Conservation (phyloP, 2,888 invertebrate genomes). For the Phymatocera aterrima region DNA sequence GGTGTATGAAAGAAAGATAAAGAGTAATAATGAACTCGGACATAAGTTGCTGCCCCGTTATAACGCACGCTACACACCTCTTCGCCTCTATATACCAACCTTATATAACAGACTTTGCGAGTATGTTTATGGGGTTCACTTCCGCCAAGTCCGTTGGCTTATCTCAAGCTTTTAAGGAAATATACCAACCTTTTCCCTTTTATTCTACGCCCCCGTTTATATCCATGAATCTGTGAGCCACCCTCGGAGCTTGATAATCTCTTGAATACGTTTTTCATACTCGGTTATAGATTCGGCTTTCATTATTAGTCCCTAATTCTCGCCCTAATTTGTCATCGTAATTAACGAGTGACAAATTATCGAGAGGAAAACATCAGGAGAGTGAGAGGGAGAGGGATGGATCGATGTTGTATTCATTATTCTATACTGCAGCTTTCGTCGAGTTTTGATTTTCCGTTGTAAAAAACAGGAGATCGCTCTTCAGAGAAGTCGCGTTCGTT, state of each 20-base stretch:
- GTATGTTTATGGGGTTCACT: conserved; percentile 64
- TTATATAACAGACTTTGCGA: neutral
- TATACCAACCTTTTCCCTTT: conserved; percentile 52
- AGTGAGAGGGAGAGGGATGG: no score
- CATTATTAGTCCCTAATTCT: no score
- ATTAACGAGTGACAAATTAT: no score
- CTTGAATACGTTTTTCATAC: conserved; percentile 23
- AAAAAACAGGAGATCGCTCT: neutral
- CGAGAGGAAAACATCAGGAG: no score
- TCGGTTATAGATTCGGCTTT: no score
- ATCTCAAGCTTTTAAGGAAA: conserved; percentile 57
- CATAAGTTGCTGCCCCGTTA: no score
- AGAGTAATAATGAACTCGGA: no score
- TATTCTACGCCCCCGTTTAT: conserved; percentile 50
- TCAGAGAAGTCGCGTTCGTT: neutral
- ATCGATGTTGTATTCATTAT: no score
- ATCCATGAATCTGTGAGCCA: conserved; percentile 47
- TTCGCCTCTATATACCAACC: neutral
- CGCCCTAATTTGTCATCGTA: no score
- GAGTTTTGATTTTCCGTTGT: no score
- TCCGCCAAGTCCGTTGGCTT: conserved; percentile 60
- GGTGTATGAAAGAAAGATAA: no score
- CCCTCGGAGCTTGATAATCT: conserved; percentile 28
- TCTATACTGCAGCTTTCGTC: no score
- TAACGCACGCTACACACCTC: neutral